These are phyloP conservation scores for Yponomeuta malinellus DNA, from an alignment of 2,888 invertebrate genomes.

Conservation along the genomic window DNA sequence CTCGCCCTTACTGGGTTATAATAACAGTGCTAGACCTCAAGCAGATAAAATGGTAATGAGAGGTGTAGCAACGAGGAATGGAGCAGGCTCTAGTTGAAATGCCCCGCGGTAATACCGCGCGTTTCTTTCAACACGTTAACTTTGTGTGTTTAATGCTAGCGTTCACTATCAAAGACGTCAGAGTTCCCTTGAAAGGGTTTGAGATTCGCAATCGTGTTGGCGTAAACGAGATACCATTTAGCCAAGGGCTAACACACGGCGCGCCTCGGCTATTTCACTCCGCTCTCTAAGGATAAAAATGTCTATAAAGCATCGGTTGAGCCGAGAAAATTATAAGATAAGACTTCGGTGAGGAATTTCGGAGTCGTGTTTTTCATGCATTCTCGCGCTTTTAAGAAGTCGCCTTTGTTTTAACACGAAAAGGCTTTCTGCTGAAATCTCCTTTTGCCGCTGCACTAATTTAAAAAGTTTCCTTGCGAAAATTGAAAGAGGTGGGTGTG, in stretches of 20 bases:
- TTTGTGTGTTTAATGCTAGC: slow-evolving; percentile 65
- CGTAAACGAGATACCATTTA: slow-evolving; percentile 64
- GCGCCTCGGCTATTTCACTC: slow-evolving; percentile 33
- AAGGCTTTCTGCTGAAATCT: slow-evolving; percentile 7
- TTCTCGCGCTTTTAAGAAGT: not conserved
- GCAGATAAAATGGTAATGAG: slow-evolving; percentile 21
- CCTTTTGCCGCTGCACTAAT: slow-evolving; percentile 3
- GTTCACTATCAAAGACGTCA: slow-evolving; percentile 55
- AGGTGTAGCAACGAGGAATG: slow-evolving; percentile 8
- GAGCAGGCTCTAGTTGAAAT: slow-evolving; percentile 32
- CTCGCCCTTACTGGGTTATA: slow-evolving; percentile 60
- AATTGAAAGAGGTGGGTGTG: not conserved
- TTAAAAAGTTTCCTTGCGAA: not conserved
- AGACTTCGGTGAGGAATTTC: slow-evolving; percentile 19
- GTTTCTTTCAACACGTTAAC: slow-evolving; percentile 71
- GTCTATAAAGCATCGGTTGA: slow-evolving; percentile 36
- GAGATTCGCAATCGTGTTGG: slow-evolving; percentile 62
- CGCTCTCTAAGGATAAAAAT: slow-evolving; percentile 33
- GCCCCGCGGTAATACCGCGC: slow-evolving; percentile 49
- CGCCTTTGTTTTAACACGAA: slow-evolving; percentile 2
- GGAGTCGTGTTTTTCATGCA: not conserved
- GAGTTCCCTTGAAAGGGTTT: slow-evolving; percentile 51
- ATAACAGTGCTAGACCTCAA: slow-evolving; percentile 60
- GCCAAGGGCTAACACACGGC: slow-evolving; percentile 54
- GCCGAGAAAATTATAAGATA: slow-evolving; percentile 46